Evolutionary conservation across 2,888 invertebrate genomes (phyloP), one percentile per base, ranked within the genome.

Genomic region (Acrobasis repandana): DNA sequence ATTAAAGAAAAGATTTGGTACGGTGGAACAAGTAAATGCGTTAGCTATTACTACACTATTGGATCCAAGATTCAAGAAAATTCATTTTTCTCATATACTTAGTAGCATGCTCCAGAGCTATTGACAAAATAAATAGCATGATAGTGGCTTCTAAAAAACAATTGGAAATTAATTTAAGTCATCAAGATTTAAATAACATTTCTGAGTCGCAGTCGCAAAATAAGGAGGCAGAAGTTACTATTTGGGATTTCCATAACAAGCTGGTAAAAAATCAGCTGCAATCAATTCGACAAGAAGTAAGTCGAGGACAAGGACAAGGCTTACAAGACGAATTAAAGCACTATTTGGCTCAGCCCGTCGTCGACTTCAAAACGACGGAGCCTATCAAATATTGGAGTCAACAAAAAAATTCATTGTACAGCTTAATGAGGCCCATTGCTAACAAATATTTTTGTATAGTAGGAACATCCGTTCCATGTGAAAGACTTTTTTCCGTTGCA

Each of bases 331-430:
- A 47, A 15, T 72, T 70, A 66, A 38, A 11, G 2, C 11, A 38
- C 14, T 68, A 69, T 66, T 68, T 67, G 67, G 60, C 67, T 61
- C 69, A 70, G 66, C 61, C 69, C 61, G 69, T 69, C 59, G 63
- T 69, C 58, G 58, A 71, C 58, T 63, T 71, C 34, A 65, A 67
- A 64, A 65, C 64, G 61, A 58, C 63, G 62, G 66, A 52, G 54
- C 68, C 68, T 65, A 68, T 69, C 47, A 61, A 60, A 47, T 64
- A 63, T 34, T 63, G 63, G 63, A 28, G 57, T 34, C 34, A 65
- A 49, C 61, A 65, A 65, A 65, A 50, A 65, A 63, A 66, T 54
- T 62, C 64, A 1, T 56, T 66, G 49, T 64, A 67, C 61, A 62
- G 63, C 65, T 60, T 63, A 64, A 64, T 70, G 58, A 65, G 60